phyloP scores from a whole-genome alignment of 2,797 vertebrate species.

The Neostethus bicornis region DNA sequence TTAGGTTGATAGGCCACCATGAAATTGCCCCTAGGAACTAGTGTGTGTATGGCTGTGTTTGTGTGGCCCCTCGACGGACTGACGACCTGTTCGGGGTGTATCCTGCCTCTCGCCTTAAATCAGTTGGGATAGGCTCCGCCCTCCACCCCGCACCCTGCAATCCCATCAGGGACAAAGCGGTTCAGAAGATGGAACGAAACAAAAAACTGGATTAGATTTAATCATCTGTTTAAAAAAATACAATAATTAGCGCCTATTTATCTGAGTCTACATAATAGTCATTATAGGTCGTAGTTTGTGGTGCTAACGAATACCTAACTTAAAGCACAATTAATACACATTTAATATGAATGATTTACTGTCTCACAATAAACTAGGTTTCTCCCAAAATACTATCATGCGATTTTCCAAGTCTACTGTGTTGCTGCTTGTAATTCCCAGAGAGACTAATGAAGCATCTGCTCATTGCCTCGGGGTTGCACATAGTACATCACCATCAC shows the following conservation, averaged over 20 bases:
- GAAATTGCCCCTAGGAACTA: too few species aligned
- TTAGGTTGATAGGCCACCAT: too few species aligned
- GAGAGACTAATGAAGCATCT: slow-evolving; percentile 72
- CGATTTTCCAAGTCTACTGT: slow-evolving; percentile 55
- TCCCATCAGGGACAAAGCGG: too few species aligned
- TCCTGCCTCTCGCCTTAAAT: too few species aligned
- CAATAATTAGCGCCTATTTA: background rate
- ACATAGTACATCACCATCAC: slow-evolving; percentile 61
- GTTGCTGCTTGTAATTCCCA: slow-evolving; percentile 52
- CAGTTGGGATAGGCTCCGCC: too few species aligned
- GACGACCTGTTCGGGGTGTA: too few species aligned
- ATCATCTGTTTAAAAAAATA: background rate
- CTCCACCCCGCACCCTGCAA: too few species aligned
- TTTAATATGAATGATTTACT: too few species aligned
- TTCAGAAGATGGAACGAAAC: too few species aligned
- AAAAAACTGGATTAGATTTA: too few species aligned
- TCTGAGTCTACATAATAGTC: background rate
- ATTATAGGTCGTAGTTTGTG: background rate
- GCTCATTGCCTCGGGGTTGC: slow-evolving; percentile 65
- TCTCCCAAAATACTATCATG: slow-evolving; percentile 2
- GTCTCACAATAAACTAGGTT: background rate
- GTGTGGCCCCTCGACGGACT: too few species aligned
- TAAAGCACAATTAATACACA: background rate
- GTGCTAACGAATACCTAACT: background rate
- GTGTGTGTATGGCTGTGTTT: too few species aligned